Base-by-base conservation (phyloP, 2,797 vertebrate species). In the Sebastes trivittatus region DNA sequence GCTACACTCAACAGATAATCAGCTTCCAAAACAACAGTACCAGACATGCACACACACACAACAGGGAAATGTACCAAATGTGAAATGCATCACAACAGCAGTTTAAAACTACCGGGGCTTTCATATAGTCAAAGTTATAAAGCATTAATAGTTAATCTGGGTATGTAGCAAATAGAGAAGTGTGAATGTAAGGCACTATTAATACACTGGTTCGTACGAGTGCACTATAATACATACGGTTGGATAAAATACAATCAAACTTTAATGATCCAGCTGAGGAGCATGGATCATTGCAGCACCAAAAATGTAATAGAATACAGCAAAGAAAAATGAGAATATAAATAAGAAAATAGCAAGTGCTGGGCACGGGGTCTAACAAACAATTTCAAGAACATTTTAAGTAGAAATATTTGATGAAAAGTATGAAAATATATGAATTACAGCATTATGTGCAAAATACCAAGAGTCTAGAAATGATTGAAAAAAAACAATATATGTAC, bases 1-100 rank as follows among this genome's bases (percentile, higher is more conserved):
- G 95, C 91, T 96, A 95, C 92, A 86, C 46, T 93, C 87, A 93
- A 95, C 32, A 76, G 62, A 80, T 70, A 46, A 77, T 52, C 71
- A 84, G 78, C 80, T 72, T 85, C 58, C 61, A 75, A 87, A 87
- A 68, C 65, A 83, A 75, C 54, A 79, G 87, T 89, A 89, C 89
- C 91, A 83, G 72, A 85, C 82, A 84, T 78, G 70, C 83, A 64
- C 65, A 73, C 77, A 77, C 73, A 80, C 76, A 87, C 72, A 72
- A 78, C n/a, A 74, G 52, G 25, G 58, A 79, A 72, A 78, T 32
- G 72, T 78, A 89, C 86, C 86, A 70, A 72, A 84, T 65, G 42
- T 27, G 60, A 84, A 80, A 87, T 29, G 22, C 52, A 72, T 79
- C 61, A 77, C 42, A 61, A 60, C 75, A 78, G 70, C 75, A 84